These are phyloP conservation scores for Mesoclemmys tuberculata DNA, from an alignment of 2,113 vertebrate species.

Conservation along the genomic window DNA sequence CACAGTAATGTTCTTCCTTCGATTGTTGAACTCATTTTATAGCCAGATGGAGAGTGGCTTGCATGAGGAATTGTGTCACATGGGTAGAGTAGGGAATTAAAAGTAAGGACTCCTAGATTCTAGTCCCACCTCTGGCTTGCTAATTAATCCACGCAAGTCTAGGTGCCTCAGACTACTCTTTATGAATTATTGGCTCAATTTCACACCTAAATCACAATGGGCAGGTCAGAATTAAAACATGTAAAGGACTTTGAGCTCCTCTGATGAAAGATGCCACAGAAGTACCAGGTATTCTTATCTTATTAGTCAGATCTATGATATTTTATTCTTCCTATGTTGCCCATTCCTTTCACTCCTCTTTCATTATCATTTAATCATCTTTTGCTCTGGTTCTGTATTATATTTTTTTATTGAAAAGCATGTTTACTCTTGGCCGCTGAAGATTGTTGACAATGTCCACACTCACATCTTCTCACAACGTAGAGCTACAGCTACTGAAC, in stretches of 20 bases:
- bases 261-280: neutral
- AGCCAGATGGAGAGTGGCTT: neutral
- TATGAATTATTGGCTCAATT: neutral
- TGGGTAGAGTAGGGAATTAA: neutral
- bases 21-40: neutral
- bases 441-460: conserved; percentile 40
- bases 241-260: neutral
- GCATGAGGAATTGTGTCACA: neutral
- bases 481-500: neutral
- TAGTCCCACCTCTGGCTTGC: neutral
- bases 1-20: neutral
- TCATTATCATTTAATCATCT: neutral
- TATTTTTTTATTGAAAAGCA: conserved; percentile 2
- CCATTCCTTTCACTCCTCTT: neutral
- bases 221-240: neutral
- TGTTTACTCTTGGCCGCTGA: neutral
- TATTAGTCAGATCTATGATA: neutral
- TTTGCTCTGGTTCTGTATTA: neutral
- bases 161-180: neutral
- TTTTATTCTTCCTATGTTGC: neutral
- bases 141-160: neutral
- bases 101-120: neutral
- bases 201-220: neutral
- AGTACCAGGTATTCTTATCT: neutral
- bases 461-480: neutral